Evolutionary conservation across 53 echinoderm and acorn worm species (phyloP), one percentile per base, ranked within the genome.

Genomic region (Antedon mediterranea): DNA sequence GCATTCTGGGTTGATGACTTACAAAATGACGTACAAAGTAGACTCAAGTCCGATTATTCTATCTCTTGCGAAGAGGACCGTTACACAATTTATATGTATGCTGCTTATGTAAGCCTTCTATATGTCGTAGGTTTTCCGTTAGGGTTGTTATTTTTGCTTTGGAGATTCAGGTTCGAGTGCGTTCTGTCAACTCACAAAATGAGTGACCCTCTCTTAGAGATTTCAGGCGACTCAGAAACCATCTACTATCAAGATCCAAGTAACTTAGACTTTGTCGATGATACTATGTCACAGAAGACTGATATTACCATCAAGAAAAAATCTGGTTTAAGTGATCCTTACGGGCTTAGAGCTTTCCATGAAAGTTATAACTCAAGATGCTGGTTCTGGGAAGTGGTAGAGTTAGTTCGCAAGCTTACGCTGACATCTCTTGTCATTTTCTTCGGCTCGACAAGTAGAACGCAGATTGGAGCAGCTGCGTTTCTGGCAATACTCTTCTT

Each of bases 71-170:
- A 74, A 26, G 77, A 30, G 3, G 27, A 30, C 28, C 43, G 33
- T 15, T 87, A 90, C 23, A 43, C 43, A 23, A 20, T 43, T 28
- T 80, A 32, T 42, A 71, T 31, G 31, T 34, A 32, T 1, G 81
- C 82, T 42, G 87, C 90, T 20, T 74, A 84, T 44, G 73, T 72
- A 7, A 32, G 81, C 7, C 41, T 87, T 5, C 0, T 43, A 23
- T 90, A 90, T 75, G 84, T 90, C 9, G 43, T 90, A 3, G 82
- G 78, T 11, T 87, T 84, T 28, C 90, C 90, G 0, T 26, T 78
- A 3, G 70, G 29, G 18, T 32, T 90, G 72, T 78, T 86, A 0
- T 32, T 86, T 14, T 23, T 83, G 30, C 41, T 89, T 32, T 84
- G 83, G 82, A 79, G 23, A 18, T 57, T 57, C 23, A 57, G 57